These are phyloP conservation scores for Oegoconia quadripuncta DNA, from an alignment of 2,888 invertebrate species.

Conservation along the genomic window DNA sequence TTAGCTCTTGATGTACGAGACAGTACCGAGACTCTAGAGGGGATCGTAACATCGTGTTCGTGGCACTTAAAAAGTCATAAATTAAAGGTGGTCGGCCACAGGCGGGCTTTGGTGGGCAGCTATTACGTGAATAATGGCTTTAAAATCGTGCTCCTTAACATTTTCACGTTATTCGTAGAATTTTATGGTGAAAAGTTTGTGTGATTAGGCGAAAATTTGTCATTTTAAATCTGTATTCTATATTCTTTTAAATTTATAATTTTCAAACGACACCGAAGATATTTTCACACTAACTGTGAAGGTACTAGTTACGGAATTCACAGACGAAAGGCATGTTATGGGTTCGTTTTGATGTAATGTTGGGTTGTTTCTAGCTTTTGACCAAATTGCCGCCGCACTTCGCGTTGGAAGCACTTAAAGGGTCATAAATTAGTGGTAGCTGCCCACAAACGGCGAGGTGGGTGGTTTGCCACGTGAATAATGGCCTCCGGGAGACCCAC, in stretches of 20 bases:
- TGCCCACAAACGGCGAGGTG: conserved; percentile 70
- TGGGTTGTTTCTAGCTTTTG: conserved; percentile 48
- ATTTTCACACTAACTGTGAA: too few species aligned
- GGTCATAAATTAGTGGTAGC: conserved; percentile 70
- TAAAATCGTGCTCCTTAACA: conserved; percentile 29
- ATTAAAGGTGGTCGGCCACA: conserved; percentile 49
- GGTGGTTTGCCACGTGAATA: conserved; percentile 65
- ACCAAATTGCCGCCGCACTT: conserved; percentile 50
- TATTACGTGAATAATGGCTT: conserved; percentile 52
- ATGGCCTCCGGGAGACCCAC: conserved; percentile 56
- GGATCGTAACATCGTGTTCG: conserved; percentile 50
- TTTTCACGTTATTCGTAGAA: conserved; percentile 25
- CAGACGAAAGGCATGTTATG: neutral
- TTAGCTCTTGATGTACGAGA: conserved; percentile 17
- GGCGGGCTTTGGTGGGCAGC: conserved; percentile 35
- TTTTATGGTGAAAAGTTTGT: conserved; percentile 7
- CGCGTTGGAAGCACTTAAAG: conserved; percentile 65
- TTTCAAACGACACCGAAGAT: neutral
- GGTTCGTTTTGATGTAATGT: conserved; percentile 20
- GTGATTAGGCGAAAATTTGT: neutral
- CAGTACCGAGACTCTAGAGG: conserved; percentile 23
- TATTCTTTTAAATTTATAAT: neutral
- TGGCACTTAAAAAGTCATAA: conserved; percentile 64
- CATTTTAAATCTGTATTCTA: conserved; percentile 1
- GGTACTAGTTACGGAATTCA: too few species aligned